Conservation (phyloP, 2,888 invertebrate genomes). For the Dascillus cervinus region DNA sequence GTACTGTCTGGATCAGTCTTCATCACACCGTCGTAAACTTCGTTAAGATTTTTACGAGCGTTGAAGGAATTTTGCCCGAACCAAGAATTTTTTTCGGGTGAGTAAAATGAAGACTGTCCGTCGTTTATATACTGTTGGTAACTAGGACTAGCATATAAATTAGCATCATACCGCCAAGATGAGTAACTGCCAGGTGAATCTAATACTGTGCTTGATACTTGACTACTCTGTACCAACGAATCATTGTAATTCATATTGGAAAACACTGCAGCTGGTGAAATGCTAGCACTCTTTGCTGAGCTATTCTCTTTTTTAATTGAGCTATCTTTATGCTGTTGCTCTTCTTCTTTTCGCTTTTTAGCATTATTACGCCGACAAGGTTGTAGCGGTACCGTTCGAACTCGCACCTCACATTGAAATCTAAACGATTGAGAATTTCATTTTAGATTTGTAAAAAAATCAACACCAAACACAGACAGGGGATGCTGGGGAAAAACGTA, state of each 20-base stretch:
- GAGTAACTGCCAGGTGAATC: conserved; percentile 38
- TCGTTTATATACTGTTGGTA: conserved; percentile 7
- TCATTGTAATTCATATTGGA: conserved; percentile 49
- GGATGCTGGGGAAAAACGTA: too few species aligned
- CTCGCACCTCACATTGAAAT: conserved; percentile 80
- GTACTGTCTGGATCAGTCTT: not conserved
- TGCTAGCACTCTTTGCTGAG: too few species aligned
- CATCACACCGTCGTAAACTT: not conserved
- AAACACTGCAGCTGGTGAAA: too few species aligned
- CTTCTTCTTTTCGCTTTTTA: conserved; percentile 9
- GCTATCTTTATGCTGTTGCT: conserved; percentile 23
- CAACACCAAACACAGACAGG: too few species aligned
- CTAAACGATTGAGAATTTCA: conserved; percentile 47
- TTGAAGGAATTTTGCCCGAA: too few species aligned
- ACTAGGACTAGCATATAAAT: conserved; percentile 18
- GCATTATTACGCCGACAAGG: conserved; percentile 66
- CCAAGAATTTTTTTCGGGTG: too few species aligned
- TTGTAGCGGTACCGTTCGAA: conserved; percentile 75
- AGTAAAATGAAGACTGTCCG: conserved; percentile 7
- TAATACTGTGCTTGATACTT: conserved; percentile 76
- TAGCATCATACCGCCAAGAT: conserved; percentile 28
- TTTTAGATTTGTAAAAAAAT: too few species aligned
- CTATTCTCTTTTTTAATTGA: conserved; percentile 19
- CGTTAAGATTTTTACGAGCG: too few species aligned
- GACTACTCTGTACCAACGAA: conserved; percentile 74